A percentile compares a stretch with the other conserved stretches of the same genome.
Evolutionary conservation across 2,888 invertebrate species (phyloP).

Genomic region (Thecophora atra): DNA sequence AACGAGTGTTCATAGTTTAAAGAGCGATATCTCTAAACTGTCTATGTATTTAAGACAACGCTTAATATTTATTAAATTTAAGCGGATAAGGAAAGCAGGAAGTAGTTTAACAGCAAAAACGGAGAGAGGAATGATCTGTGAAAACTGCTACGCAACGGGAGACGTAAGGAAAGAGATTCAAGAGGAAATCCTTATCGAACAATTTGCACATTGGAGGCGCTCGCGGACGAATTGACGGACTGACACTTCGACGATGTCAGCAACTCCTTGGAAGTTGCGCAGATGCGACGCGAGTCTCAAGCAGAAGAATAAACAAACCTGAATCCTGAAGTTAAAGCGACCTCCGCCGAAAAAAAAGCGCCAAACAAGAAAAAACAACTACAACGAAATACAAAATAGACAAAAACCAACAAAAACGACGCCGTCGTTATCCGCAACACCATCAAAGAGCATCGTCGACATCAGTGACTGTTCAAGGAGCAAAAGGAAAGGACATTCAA

Average conservation of each 20-base stretch:
- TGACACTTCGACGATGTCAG: conserved; percentile 19
- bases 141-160: neutral
- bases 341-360: neutral
- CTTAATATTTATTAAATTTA: neutral
- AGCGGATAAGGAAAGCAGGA: neutral
- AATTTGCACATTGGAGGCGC: conserved; percentile 31
- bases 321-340: conserved; percentile 3
- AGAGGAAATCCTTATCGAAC: conserved; percentile 40
- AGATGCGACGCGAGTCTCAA: conserved; percentile 21
- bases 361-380: neutral
- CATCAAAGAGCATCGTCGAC: neutral
- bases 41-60: no score
- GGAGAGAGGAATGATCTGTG: neutral
- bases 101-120: neutral
- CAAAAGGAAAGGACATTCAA: conserved; percentile 12
- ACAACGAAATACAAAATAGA: neutral
- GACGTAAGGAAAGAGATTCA: neutral
- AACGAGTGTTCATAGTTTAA: no score
- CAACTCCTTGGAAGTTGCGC: neutral
- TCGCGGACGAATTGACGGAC: neutral
- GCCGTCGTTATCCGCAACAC: neutral
- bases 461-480: conserved; percentile 8
- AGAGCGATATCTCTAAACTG: no score
- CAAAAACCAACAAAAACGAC: neutral
- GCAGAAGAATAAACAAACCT: conserved; percentile 12